Base-by-base conservation (phyloP, 2,888 invertebrate genomes). In the Deroplatys truncata region DNA sequence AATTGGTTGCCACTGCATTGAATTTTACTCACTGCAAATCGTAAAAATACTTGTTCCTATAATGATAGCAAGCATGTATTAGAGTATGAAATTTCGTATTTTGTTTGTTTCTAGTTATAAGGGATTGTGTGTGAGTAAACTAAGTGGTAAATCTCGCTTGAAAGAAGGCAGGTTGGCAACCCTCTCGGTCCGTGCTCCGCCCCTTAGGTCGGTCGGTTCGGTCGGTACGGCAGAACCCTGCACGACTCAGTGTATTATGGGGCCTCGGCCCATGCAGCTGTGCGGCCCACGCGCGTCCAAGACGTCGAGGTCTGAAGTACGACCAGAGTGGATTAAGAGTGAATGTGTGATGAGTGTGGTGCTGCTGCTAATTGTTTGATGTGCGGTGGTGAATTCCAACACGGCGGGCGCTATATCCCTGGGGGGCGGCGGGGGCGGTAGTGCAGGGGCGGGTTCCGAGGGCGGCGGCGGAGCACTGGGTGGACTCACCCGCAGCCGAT, bases 401-500 rank as follows among this genome's bases (percentile, higher is more conserved):
- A 87, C 87, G 87, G 87, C 87, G 87, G 87, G 87, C 82, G 87
- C 87, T 82, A 43, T 87, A 83, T 87, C 83, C 28, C 82, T 87
- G 29, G 87, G 84, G 85, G 88, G 56, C 82, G 56, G 85, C 82
- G 86, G 89, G 85, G 90, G 87, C 84, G 86, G 92, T 88, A 90
- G 92, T 92, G 89, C 91, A 92, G 88, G 92, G 92, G 82, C 92
- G 92, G 90, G 92, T 92, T 82, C 92, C 92, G 85, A 92, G 92
- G 90, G 91, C 92, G 91, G 90, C 82, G 90, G 91, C 83, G 91
- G 93, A 93, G 35, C 94, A 93, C 91, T 90, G 86, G 89, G 91
- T n/a, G 92, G 93, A 0, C 94, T 95, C 1, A 93, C 95, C 86
- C 93, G 95, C 91, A 95, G 95, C 91, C 92, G 95, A 89, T 95